A percentile compares a stretch with the other conserved stretches of the same genome.
phyloP scores from a whole-genome alignment of 2,888 invertebrate species.

The Meganola albula region DNA sequence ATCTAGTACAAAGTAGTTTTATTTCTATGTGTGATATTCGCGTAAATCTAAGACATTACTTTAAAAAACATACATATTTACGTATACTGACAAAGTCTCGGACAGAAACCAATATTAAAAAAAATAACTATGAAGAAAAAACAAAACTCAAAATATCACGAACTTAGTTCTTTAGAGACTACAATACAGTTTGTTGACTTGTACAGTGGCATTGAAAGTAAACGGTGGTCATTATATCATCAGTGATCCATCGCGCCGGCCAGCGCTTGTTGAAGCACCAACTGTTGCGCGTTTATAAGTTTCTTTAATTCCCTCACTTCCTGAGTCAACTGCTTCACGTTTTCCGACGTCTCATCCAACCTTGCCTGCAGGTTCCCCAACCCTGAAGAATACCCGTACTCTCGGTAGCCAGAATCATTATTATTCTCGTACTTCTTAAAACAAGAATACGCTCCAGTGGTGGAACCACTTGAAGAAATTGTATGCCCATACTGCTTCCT shows the following conservation, averaged over 20 bases:
- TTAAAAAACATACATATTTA: too few relatives aligned
- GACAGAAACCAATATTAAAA: too few relatives aligned
- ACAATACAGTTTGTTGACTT: conserved; percentile 68
- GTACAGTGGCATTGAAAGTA: conserved; percentile 71
- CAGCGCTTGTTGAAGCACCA: conserved; percentile 70
- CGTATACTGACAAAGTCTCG: too few relatives aligned
- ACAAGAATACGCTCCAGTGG: conserved; percentile 80
- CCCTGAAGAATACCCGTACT: conserved; percentile 75
- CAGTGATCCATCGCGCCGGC: conserved; percentile 66
- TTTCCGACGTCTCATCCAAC: conserved; percentile 82
- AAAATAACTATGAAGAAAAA: too few relatives aligned
- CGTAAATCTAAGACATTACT: too few relatives aligned
- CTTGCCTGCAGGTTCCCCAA: conserved; percentile 79
- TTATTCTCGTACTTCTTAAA: conserved; percentile 83
- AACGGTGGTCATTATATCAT: conserved; percentile 68
- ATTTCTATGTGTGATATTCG: too few relatives aligned
- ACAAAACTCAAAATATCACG: too few relatives aligned
- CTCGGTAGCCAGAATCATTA: conserved; percentile 67
- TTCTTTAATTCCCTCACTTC: conserved; percentile 84
- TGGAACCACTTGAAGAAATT: conserved; percentile 81
- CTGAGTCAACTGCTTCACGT: conserved; percentile 80
- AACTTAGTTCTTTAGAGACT: too few relatives aligned
- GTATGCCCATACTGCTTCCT: conserved; percentile 84
- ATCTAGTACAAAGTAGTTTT: too few relatives aligned
- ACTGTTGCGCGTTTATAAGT: conserved; percentile 70